Percentiles rank a stretch among this genome's conserved stretches.
Conservation (phyloP, 1,140 invertebrate genomes). For the Listronotus bonariensis region DNA sequence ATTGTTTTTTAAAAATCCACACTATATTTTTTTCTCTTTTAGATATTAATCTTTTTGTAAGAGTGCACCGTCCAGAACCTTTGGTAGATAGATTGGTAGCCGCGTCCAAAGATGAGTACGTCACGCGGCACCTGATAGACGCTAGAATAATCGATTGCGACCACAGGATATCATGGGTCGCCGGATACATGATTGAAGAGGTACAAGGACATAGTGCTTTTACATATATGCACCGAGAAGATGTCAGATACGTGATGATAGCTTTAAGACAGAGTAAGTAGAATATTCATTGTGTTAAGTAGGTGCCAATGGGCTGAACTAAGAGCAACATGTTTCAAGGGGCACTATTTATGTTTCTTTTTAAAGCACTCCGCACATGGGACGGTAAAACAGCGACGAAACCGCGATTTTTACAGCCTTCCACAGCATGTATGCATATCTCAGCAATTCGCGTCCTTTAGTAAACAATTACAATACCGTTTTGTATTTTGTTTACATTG, state of each 20-base stretch:
- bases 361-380: too few relatives aligned
- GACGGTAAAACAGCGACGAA: too few relatives aligned
- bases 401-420: too few relatives aligned
- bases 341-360: too few relatives aligned
- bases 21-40: constrained; percentile 56
- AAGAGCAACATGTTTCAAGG: too few relatives aligned
- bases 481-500: too few relatives aligned
- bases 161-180: constrained; percentile 81
- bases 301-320: too few relatives aligned
- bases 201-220: constrained; percentile 81
- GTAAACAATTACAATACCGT: too few relatives aligned
- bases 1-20: too few relatives aligned
- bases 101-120: constrained; percentile 79
- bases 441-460: too few relatives aligned
- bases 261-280: constrained; percentile 82
- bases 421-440: too few relatives aligned
- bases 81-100: constrained; percentile 72
- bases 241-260: constrained; percentile 81
- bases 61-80: constrained; percentile 63
- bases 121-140: constrained; percentile 81
- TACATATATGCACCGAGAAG: constrained; percentile 84
- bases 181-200: constrained; percentile 84
- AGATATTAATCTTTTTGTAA: constrained; percentile 54
- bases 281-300: too few relatives aligned
- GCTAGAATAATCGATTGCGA: constrained; percentile 84